These are phyloP conservation scores for Chlamydotis undulata DNA, from an alignment of 2,113 vertebrate genomes.

Conservation along the genomic window DNA sequence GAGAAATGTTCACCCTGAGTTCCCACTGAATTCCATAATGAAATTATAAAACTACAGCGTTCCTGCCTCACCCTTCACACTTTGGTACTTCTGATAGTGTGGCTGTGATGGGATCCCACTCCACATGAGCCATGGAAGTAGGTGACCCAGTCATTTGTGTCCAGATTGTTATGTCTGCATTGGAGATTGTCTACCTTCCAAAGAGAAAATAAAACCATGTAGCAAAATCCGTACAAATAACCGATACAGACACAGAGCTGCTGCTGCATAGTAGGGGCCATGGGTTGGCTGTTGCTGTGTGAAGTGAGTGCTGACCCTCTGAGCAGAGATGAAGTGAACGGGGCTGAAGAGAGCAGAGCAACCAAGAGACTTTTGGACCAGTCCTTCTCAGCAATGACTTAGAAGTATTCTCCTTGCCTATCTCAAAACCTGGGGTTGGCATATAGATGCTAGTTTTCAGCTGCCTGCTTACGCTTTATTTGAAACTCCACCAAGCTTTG, in stretches of 20 bases:
- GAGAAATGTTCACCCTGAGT: neutral
- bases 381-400: neutral
- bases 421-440: neutral
- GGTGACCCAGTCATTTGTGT: neutral
- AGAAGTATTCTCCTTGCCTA: neutral
- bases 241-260: neutral
- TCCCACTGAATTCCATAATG: neutral
- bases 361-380: neutral
- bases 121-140: fast-evolving
- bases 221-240: neutral
- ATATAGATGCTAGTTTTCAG: neutral
- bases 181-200: neutral
- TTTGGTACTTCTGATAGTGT: neutral
- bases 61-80: neutral
- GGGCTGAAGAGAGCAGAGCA: neutral
- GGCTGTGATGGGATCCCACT: neutral
- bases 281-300: neutral
- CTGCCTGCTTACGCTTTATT: neutral
- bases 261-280: neutral
- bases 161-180: fast-evolving
- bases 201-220: neutral
- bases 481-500: neutral
- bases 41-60: neutral
- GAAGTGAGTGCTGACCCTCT: neutral
- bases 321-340: fast-evolving